Base-by-base conservation (phyloP, 92 coral and sea anemone species). In the Parazoanthus atlanticus region DNA sequence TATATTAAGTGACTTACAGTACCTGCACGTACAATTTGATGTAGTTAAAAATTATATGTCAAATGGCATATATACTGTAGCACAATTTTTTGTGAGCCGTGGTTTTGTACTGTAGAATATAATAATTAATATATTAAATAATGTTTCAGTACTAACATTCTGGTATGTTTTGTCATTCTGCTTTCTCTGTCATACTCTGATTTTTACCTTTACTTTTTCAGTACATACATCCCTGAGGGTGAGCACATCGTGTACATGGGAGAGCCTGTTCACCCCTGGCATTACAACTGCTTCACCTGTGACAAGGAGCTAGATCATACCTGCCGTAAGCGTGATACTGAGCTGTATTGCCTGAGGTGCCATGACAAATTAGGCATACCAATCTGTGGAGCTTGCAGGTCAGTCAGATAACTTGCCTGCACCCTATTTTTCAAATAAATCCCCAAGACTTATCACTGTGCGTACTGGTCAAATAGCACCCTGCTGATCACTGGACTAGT, bases 221-320 rank as follows among this genome's bases (percentile, higher is more conserved):
- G 99, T 86, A 97, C 99, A 0, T 97, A 97, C 47, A 97, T 97
- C 58, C 99, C 99, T 21, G 99, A 97, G 74, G 99, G 99, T 47
- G 94, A 97, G 84, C 99, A 97, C 89, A 93, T 97, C 58, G 89
- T 97, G 98, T 95, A 97, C 91, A 94, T 97, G 99, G 99, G 99
- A 25, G 99, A 97, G 17, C 99, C 99, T 4, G 99, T 97, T 8
- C 99, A 97, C 80, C 99, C 99, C 15, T 97, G 99, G 99, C 99
- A 97, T 92, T 97, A 97, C 91, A 97, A 95, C 90, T 97, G 99
- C 92, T 97, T 94, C 79, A 88, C 98, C 36, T 97, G 99, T 88
- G 93, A 93, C 32, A 97, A 94, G 88, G 99, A 97, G 90, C 89
- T 97, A 90, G 99, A 97, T 81, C 99, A 97, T 74, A 91, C 94